Conservation (phyloP, 2,797 vertebrate genomes). For the Sebastolobus altivelis region DNA sequence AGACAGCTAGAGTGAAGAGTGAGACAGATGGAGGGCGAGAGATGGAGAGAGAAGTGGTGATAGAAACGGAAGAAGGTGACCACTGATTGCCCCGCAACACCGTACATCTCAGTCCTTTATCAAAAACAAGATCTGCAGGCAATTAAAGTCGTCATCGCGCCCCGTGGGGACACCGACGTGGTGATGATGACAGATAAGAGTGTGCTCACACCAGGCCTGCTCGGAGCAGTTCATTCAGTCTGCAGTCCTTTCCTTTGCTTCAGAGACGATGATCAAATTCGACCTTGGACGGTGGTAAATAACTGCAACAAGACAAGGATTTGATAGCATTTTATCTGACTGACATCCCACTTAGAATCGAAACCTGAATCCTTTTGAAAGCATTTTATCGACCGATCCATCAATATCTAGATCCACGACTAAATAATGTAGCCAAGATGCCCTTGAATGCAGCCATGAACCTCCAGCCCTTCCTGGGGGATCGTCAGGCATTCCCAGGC, state of each 20-base stretch:
- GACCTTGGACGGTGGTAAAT: slow-evolving; percentile 23
- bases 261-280: slow-evolving; percentile 9
- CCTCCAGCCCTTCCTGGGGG: slow-evolving; percentile 10
- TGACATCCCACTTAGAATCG: background rate
- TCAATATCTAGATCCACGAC: background rate
- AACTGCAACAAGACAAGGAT: background rate
- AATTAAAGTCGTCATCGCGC: slow-evolving; percentile 50
- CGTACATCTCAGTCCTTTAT: slow-evolving; percentile 42
- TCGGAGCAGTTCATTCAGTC: slow-evolving; percentile 8
- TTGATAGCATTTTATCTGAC: background rate
- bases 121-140: slow-evolving; percentile 65
- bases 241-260: slow-evolving; percentile 22
- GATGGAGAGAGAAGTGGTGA: slow-evolving; percentile 7
- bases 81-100: slow-evolving; percentile 40
- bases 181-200: slow-evolving; percentile 56
- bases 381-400: background rate
- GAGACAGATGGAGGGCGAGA: slow-evolving; percentile 25
- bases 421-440: background rate
- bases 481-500: background rate
- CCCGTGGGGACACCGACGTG: slow-evolving; percentile 26
- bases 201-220: slow-evolving; percentile 14
- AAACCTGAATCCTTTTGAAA: slow-evolving; percentile 1
- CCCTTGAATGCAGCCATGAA: background rate
- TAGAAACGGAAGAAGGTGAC: slow-evolving; percentile 51
- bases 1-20: slow-evolving; percentile 19